Base-by-base conservation (phyloP, 2,888 invertebrate genomes). In the Heteromurus nitidus region DNA sequence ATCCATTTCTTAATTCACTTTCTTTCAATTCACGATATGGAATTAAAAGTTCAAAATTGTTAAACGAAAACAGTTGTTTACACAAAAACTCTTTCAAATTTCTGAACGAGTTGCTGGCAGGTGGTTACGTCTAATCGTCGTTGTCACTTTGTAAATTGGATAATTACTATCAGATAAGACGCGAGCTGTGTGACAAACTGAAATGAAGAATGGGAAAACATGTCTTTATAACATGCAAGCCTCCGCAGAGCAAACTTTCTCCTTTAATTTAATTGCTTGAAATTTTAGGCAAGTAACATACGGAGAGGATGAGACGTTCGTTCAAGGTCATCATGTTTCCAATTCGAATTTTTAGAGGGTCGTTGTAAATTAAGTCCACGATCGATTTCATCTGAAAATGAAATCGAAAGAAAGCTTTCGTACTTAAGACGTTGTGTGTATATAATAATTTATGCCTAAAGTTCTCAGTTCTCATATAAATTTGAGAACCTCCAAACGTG, bases 381-480 rank as follows among this genome's bases (percentile, higher is more conserved):
- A 80, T 72, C n/a, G 22, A 28, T 53, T 80, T 72, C 79, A 80
- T 80, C 79, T 80, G 31, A 50, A 74, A 47, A 13, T 3, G n/a
- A 47, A 11, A 47, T 47, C 3, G 16, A 47, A 47, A 16, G 11
- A 47, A 47, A 47, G n/a, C 5, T 36, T 5, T 36, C 13, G 36
- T 36, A 5, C 36, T 13, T 36, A 36, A 36, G 13, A 5, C 13
- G 36, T 36, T 9, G 13, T 13, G 5, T 9, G 5, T 36, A 9
- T 36, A 36, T 36, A 36, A 5, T 13, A 36, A 13, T 13, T 47
- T 47, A 47, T 16, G n/a, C n/a, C 5, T 36, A 36, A 36, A 47
- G n/a, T 47, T 47, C 11, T 47, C 11, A 47, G n/a, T 16, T 13
- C 36, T 36, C 7, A 36, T 9, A 36, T 36, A 9, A 36, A 36